Evolutionary conservation across 2,888 invertebrate species (phyloP).

Genomic region (Troides helena): DNA sequence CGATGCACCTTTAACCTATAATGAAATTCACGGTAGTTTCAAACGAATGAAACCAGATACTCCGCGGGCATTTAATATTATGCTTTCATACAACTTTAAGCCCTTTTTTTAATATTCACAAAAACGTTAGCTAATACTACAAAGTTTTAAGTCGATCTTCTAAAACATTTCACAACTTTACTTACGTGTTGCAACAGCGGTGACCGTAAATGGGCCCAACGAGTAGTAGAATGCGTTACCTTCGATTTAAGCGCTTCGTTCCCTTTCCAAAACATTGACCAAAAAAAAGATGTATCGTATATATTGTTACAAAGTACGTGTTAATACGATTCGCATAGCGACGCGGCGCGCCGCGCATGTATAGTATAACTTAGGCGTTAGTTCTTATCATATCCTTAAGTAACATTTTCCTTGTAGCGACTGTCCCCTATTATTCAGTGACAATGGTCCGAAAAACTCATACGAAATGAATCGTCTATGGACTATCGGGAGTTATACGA

Average conservation of each 20-base stretch:
- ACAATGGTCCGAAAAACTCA: conserved; percentile 55
- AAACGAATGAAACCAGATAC: too few relatives aligned
- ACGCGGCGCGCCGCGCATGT: conserved; percentile 38
- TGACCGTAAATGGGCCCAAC: conserved; percentile 5
- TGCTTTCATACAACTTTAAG: too few relatives aligned
- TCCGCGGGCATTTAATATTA: too few relatives aligned
- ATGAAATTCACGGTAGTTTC: too few relatives aligned
- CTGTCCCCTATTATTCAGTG: conserved; percentile 47
- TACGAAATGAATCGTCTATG: conserved; percentile 52
- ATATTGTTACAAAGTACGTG: conserved; percentile 40
- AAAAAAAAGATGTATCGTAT: conserved; percentile 50
- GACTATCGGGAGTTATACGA: conserved; percentile 54
- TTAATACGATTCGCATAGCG: conserved; percentile 38
- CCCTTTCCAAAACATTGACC: conserved; percentile 69
- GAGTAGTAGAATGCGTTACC: conserved; percentile 4
- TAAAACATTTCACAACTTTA: conserved; percentile 9
- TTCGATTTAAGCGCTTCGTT: conserved; percentile 49
- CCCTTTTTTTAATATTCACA: background rate
- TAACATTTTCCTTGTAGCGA: conserved; percentile 60
- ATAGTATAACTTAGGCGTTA: conserved; percentile 21
- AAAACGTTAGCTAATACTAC: conserved; percentile 3
- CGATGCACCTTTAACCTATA: too few relatives aligned
- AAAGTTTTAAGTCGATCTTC: conserved; percentile 4
- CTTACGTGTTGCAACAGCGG: background rate
- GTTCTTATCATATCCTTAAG: conserved; percentile 69